These are phyloP conservation scores for Ganaspis sp. DNA, from an alignment of 1,140 invertebrate species.

Conservation along the genomic window DNA sequence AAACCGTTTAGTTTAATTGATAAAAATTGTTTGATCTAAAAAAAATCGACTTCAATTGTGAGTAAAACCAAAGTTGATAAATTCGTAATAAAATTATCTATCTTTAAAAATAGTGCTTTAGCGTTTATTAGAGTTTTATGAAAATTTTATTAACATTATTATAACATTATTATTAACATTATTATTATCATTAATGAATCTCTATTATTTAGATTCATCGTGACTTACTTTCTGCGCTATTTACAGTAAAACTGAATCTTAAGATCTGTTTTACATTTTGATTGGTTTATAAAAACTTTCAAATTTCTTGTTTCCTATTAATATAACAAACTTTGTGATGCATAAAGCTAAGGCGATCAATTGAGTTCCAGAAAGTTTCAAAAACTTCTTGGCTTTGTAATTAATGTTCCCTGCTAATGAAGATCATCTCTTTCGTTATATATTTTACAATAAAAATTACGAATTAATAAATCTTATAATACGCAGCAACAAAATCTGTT, in stretches of 20 bases:
- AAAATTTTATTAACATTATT: too few relatives aligned
- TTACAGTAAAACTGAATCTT: background rate
- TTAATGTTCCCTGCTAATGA: background rate
- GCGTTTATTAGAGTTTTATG: too few relatives aligned
- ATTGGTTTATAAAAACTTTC: slow-evolving; percentile 6
- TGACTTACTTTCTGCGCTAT: too few relatives aligned
- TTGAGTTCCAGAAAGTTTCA: background rate
- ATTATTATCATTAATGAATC: background rate
- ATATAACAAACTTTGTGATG: background rate
- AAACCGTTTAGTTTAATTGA: too few relatives aligned
- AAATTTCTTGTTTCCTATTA: slow-evolving; percentile 9
- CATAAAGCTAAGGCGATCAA: background rate
- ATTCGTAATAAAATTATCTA: too few relatives aligned
- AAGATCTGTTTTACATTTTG: slow-evolving; percentile 25
- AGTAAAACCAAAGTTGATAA: too few relatives aligned
- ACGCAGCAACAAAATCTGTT: too few relatives aligned
- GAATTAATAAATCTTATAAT: too few relatives aligned
- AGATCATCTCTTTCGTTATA: background rate
- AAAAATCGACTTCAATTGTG: too few relatives aligned
- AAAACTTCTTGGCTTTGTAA: background rate
- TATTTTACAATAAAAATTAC: too few relatives aligned
- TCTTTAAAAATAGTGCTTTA: too few relatives aligned
- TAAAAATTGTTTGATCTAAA: too few relatives aligned
- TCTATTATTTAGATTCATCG: background rate
- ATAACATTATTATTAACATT: background rate